Evolutionary conservation across 2,797 vertebrate species (phyloP).

Genomic region (Gymnothorax reevesii): DNA sequence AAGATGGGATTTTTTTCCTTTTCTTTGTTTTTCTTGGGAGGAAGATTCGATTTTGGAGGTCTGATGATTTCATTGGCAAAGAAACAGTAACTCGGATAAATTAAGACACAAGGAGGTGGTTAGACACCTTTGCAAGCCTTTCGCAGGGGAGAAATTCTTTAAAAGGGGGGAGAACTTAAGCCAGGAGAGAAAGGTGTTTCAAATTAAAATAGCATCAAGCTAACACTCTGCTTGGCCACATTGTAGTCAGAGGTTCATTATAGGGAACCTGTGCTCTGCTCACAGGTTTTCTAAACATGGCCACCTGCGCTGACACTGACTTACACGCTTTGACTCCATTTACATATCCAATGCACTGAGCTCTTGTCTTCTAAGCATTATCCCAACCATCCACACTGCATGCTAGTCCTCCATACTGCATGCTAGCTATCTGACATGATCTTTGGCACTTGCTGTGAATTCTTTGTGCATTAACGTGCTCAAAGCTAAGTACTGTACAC

Average conservation of each 20-base stretch:
- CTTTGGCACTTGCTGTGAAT: too few species aligned
- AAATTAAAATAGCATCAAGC: constrained; percentile 49
- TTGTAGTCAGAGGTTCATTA: background rate
- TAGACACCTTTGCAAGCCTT: constrained; percentile 44
- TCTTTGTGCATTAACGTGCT: too few species aligned
- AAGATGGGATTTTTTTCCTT: constrained; percentile 38
- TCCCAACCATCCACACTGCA: too few species aligned
- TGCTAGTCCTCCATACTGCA: too few species aligned
- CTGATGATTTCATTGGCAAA: constrained; percentile 49
- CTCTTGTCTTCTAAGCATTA: too few species aligned
- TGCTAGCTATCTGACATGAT: too few species aligned
- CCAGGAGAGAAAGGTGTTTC: constrained; percentile 51
- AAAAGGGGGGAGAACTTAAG: constrained; percentile 42
- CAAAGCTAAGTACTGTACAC: too few species aligned
- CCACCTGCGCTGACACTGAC: too few species aligned
- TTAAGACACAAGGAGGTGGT: constrained; percentile 36
- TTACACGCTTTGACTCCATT: too few species aligned
- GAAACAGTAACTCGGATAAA: constrained; percentile 46
- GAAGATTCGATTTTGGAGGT: constrained; percentile 23
- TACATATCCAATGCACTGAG: too few species aligned
- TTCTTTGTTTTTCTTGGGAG: constrained; percentile 14
- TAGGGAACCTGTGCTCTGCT: background rate
- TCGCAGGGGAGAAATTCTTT: constrained; percentile 48
- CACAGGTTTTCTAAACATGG: background rate
- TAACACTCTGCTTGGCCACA: background rate